Evolutionary conservation across 1,140 invertebrate genomes (phyloP).

Genomic region (Hydropsyche tenuis): DNA sequence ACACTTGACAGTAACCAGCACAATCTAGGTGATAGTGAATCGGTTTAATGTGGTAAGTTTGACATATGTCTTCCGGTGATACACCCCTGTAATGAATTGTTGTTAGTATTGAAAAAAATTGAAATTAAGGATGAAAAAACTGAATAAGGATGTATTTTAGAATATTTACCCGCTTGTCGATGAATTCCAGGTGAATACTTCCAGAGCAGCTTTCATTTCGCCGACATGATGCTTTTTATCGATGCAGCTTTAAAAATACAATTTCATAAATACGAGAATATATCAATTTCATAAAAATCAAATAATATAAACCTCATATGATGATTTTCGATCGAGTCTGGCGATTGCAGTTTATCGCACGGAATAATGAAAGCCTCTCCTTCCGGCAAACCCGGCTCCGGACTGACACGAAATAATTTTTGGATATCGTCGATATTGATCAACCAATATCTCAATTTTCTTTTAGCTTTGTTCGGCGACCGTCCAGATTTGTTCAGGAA

Average conservation of each 20-base stretch:
- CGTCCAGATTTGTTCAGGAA: conserved; percentile 20
- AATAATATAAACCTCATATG: background rate
- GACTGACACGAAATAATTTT: conserved; percentile 13
- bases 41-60: conserved; percentile 23
- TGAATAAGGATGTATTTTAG: background rate
- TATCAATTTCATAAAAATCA: background rate
- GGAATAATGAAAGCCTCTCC: conserved; percentile 21
- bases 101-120: background rate
- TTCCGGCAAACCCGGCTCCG: conserved; percentile 16
- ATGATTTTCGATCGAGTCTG: conserved; percentile 15
- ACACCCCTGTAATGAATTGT: background rate
- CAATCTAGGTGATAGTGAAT: conserved; percentile 25
- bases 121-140: background rate
- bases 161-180: conserved; percentile 10
- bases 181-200: conserved; percentile 13
- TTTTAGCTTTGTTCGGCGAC: conserved; percentile 16
- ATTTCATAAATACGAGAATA: background rate
- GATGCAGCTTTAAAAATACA: conserved; percentile 24
- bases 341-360: conserved; percentile 22
- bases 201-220: conserved; percentile 29
- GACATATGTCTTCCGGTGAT: conserved; percentile 21
- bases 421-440: conserved; percentile 16
- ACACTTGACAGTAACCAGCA: conserved; percentile 25
- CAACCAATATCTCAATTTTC: conserved; percentile 23
- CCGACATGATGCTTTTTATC: conserved; percentile 25